Conservation (phyloP, 1,140 invertebrate species). For the Dysdera silvatica region DNA sequence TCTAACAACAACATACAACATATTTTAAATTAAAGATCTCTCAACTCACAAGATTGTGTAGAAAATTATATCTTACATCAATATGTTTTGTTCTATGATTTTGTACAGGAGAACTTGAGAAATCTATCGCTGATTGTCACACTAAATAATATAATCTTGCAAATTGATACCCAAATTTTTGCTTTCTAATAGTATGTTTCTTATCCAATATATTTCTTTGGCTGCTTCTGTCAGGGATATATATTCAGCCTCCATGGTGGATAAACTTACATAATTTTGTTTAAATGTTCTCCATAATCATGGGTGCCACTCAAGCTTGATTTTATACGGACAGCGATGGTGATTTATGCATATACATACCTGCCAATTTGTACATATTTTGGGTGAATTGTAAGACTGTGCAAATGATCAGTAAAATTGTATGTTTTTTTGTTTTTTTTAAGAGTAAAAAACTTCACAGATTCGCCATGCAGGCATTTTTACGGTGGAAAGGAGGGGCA, state of each 20-base stretch:
- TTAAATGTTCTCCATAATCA: slow-evolving; percentile 36
- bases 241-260: slow-evolving; percentile 41
- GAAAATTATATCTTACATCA: slow-evolving; percentile 36
- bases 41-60: slow-evolving; percentile 40
- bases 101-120: slow-evolving; percentile 32
- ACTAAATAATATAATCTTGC: not conserved
- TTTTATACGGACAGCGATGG: too few relatives aligned
- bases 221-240: slow-evolving; percentile 39
- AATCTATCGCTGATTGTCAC: slow-evolving; percentile 36
- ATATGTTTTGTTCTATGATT: slow-evolving; percentile 40
- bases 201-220: slow-evolving; percentile 39
- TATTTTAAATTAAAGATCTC: slow-evolving; percentile 33
- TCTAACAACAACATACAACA: not conserved
- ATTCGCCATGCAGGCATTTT: too few relatives aligned
- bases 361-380: too few relatives aligned
- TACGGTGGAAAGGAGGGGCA: too few relatives aligned
- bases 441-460: too few relatives aligned
- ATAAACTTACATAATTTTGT: slow-evolving; percentile 38
- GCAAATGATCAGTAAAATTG: too few relatives aligned
- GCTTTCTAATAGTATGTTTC: not conserved
- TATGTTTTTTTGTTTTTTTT: too few relatives aligned
- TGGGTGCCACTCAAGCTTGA: too few relatives aligned
- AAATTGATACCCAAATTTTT: not conserved
- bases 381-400: too few relatives aligned
- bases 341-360: too few relatives aligned